A percentile compares a stretch with the other conserved stretches of the same genome.
Conservation (phyloP, 2,888 invertebrate genomes). For the Cryptosula pallasiana region DNA sequence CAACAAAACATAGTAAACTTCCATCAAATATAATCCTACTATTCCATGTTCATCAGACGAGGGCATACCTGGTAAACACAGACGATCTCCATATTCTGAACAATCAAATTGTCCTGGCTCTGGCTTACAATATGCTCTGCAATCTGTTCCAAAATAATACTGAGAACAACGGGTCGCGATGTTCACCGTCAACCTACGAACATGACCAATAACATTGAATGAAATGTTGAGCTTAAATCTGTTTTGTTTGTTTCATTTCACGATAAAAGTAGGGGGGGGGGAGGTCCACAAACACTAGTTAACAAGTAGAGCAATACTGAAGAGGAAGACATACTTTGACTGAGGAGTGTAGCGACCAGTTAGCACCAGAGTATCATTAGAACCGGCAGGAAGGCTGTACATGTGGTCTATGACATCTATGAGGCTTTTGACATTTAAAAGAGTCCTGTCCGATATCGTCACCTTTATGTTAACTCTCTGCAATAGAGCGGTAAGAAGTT, state of each 20-base stretch:
- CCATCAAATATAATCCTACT: too few species aligned
- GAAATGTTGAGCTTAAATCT: too few species aligned
- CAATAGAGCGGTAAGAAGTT: background rate
- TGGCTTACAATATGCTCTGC: background rate
- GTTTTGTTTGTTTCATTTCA: too few species aligned
- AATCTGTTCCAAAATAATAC: constrained; percentile 4
- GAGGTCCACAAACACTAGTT: too few species aligned
- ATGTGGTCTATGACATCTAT: background rate
- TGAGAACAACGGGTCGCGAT: background rate
- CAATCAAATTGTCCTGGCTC: background rate
- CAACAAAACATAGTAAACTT: too few species aligned
- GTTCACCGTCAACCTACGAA: background rate
- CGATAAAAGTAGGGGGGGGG: too few species aligned
- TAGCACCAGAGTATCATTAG: background rate
- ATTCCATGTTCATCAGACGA: background rate
- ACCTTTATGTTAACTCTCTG: constrained; percentile 1
- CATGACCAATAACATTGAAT: too few species aligned
- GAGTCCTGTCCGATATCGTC: background rate
- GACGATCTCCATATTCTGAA: constrained; percentile 6
- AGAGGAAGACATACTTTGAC: constrained; percentile 5
- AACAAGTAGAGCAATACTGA: too few species aligned
- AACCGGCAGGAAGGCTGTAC: constrained; percentile 2
- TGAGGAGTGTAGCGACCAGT: background rate
- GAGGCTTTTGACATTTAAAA: background rate
- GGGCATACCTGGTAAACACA: constrained; percentile 9